Evolutionary conservation across 1,140 invertebrate species (phyloP), one percentile per base, ranked within the genome.

Genomic region (Drosophila funebris): DNA sequence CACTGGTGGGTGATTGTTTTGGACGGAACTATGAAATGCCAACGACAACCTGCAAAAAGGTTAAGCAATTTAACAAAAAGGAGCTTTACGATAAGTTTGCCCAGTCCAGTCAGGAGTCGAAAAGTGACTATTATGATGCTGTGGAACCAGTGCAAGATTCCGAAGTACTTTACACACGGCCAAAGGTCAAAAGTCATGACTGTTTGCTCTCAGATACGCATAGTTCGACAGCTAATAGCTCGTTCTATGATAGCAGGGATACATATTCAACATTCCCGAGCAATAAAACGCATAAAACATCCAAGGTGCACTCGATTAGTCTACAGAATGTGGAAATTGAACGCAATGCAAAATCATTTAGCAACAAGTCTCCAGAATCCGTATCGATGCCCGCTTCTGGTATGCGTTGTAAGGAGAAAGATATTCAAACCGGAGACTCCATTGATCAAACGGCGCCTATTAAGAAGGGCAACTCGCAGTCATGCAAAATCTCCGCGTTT

Each of bases 271-370:
- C 94, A 8, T 94, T 94, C 72, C 94, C 94, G 0, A 94, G 93
- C 64, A 94, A 94, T 72, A 94, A 93, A 81, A 82, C 73, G 0
- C 80, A 90, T 33, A 94, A 95, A 76, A 93, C 93, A 2, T 93
- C 93, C 18, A 93, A 94, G 63, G 93, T 95, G 27, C 94, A 95
- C 83, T 94, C 94, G 4, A 94, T 94, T 11, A 95, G 94, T 73
- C 90, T 95, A 27, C 94, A 94, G 91, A 94, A 95, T 89, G 94
- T 95, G 0, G 94, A 95, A 92, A 93, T 94, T 14, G 94, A 95
- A 78, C 93, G 93, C 44, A 94, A 94, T 73, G 92, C 92, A 1
- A 92, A 93, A 39, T 91, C 91, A 0, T 91, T 91, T 62, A 85
- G 85, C 9, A 73, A 43, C 5, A 91, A 90, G 62, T 91, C 90